These are phyloP conservation scores for Trachymyrmex septentrionalis DNA, from an alignment of 1,140 invertebrate genomes.

Conservation along the genomic window DNA sequence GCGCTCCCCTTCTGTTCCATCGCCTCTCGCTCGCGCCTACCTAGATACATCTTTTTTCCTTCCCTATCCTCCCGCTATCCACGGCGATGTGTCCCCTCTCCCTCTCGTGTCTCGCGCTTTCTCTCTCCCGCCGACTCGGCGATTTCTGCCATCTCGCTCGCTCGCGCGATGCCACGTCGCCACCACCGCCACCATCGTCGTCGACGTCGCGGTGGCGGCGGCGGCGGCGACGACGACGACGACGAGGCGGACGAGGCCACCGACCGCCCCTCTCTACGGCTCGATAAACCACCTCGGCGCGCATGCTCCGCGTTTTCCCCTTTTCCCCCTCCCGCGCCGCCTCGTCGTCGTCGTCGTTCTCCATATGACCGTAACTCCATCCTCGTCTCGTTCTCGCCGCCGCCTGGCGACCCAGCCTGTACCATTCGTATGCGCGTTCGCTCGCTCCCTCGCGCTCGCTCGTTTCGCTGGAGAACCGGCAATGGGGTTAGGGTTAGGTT, in stretches of 20 bases:
- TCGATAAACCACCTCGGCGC: conserved; percentile 74
- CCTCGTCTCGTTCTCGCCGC: conserved; percentile 46
- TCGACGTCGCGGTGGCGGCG: conserved; percentile 4
- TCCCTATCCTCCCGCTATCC: conserved; percentile 44
- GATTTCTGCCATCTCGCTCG: conserved; percentile 33
- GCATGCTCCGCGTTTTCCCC: conserved; percentile 73
- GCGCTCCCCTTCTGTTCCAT: conserved; percentile 8
- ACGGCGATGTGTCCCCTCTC: not conserved
- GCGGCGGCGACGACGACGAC: conserved; percentile 29
- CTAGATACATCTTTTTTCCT: conserved; percentile 23
- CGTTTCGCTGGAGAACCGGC: conserved; percentile 82
- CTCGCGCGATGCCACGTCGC: conserved; percentile 65
- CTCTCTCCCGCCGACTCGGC: conserved; percentile 10
- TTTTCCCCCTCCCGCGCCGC: conserved; percentile 33
- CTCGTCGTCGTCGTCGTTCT: conserved; percentile 2
- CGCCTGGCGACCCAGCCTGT: conserved; percentile 67
- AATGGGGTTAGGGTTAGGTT: conserved; percentile 81
- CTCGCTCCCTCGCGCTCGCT: conserved; percentile 66
- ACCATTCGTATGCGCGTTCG: not conserved
- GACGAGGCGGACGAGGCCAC: conserved; percentile 69
- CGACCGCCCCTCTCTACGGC: conserved; percentile 75
- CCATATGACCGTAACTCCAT: conserved; percentile 60
- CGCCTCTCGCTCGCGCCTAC: conserved; percentile 32
- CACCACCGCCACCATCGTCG: conserved; percentile 32
- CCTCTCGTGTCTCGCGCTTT: not conserved